Evolutionary conservation across 2,113 vertebrate species (phyloP).

Genomic region (Odontophorus gujanensis): DNA sequence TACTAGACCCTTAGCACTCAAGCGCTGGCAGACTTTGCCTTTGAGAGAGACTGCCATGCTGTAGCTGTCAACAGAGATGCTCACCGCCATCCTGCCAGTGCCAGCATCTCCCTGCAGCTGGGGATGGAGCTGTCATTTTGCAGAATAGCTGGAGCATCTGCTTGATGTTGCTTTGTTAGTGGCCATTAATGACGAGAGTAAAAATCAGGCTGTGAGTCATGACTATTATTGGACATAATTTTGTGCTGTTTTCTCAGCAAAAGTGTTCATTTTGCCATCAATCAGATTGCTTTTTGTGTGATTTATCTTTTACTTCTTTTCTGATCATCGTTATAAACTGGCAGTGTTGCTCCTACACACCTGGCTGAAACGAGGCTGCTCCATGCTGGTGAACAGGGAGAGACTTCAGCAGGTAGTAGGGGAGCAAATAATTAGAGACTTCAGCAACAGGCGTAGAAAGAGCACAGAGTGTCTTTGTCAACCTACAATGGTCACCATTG

Average conservation of each 20-base stretch:
- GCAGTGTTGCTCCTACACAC: neutral
- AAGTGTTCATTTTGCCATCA: constrained; percentile 19
- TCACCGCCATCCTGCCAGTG: neutral
- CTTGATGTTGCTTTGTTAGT: constrained; percentile 33
- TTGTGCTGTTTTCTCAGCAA: constrained; percentile 57
- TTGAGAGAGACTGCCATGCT: neutral
- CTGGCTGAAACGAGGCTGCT: constrained; percentile 8
- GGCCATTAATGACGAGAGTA: constrained; percentile 29
- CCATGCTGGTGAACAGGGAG: constrained; percentile 10
- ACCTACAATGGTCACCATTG: neutral
- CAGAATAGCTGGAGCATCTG: constrained; percentile 54
- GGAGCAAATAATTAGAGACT: constrained; percentile 59
- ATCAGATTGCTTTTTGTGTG: constrained; percentile 29
- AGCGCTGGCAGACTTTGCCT: neutral
- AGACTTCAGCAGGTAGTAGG: neutral
- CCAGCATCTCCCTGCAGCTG: constrained; percentile 20
- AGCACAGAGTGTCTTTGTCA: constrained; percentile 7
- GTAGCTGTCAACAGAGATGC: neutral
- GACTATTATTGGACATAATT: constrained; percentile 24
- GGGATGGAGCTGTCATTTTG: constrained; percentile 26
- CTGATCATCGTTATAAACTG: constrained; percentile 58
- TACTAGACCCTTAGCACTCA: neutral
- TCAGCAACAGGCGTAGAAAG: constrained; percentile 26
- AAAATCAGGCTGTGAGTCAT: constrained; percentile 37
- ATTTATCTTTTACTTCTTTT: constrained; percentile 41